Percentiles rank a stretch among this genome's conserved stretches.
Conservation (phyloP, 2,888 invertebrate species). For the Melanophora roralis region DNA sequence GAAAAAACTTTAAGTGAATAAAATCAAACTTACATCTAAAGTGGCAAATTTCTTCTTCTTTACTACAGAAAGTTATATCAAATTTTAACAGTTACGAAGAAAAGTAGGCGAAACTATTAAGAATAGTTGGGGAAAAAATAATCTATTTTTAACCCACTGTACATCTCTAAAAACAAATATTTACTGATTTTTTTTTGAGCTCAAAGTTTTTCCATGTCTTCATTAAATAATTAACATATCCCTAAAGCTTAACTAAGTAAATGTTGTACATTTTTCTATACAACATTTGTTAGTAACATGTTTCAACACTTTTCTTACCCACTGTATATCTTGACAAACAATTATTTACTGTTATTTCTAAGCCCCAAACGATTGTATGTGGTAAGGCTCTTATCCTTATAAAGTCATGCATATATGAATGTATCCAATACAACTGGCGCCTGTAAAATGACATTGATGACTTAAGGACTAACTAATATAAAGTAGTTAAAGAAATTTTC, state of each 20-base stretch:
- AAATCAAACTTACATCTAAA: slow-evolving; percentile 2
- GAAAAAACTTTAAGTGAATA: background rate
- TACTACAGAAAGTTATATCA: too few species aligned
- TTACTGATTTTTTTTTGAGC: too few species aligned
- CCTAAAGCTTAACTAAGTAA: too few species aligned
- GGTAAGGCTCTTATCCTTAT: slow-evolving; percentile 16
- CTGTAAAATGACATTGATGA: slow-evolving; percentile 51
- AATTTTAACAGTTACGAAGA: background rate
- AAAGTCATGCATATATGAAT: background rate
- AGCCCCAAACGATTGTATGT: slow-evolving; percentile 9
- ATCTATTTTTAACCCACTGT: too few species aligned
- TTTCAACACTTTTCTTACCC: background rate
- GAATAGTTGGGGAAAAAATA: too few species aligned
- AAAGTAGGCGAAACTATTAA: background rate
- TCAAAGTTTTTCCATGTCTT: too few species aligned
- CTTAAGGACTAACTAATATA: slow-evolving; percentile 4
- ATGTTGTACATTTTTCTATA: too few species aligned
- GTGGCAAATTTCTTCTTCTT: slow-evolving; percentile 8
- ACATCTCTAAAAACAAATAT: too few species aligned
- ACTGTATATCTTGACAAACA: background rate
- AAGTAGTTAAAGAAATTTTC: background rate
- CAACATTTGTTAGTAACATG: too few species aligned
- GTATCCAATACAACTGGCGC: slow-evolving; percentile 56
- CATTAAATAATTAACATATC: too few species aligned
- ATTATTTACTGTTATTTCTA: background rate